phyloP scores from a whole-genome alignment of 2,113 vertebrate genomes.

The Carollia perspicillata region DNA sequence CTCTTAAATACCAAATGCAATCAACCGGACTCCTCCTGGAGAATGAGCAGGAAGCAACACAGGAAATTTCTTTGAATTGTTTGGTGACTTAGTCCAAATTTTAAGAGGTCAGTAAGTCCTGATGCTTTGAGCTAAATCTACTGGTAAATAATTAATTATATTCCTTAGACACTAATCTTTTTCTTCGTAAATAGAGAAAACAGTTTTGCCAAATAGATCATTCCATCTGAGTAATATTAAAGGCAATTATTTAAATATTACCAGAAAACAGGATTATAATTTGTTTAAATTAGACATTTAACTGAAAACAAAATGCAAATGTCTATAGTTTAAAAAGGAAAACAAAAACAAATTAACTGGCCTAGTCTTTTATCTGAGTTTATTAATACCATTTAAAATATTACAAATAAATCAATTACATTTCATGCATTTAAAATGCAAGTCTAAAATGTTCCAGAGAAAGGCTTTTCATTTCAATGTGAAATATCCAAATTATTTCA shows the following conservation, averaged over 20 bases:
- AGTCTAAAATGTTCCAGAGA: constrained; percentile 90
- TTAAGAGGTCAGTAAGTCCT: constrained; percentile 36
- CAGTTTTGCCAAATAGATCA: constrained; percentile 64
- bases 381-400: constrained; percentile 92
- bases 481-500: constrained; percentile 92
- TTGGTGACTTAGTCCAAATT: constrained; percentile 61
- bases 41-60: constrained; percentile 48
- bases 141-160: constrained; percentile 62
- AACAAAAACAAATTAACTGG: constrained; percentile 79
- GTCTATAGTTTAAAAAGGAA: constrained; percentile 62
- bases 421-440: constrained; percentile 92
- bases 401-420: constrained; percentile 93
- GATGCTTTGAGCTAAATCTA: constrained; percentile 50
- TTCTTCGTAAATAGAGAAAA: constrained; percentile 67
- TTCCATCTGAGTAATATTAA: constrained; percentile 68
- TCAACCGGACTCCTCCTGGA: neutral
- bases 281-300: constrained; percentile 71
- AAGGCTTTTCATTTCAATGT: constrained; percentile 91
- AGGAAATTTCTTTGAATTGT: constrained; percentile 51
- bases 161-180: constrained; percentile 62
- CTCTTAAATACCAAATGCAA: constrained; percentile 54
- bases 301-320: constrained; percentile 68
- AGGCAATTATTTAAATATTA: constrained; percentile 69
- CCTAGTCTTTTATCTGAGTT: constrained; percentile 86
- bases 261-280: constrained; percentile 63